Evolutionary conservation across 2,113 vertebrate species (phyloP).

Genomic region (Burhinus oedicnemus): DNA sequence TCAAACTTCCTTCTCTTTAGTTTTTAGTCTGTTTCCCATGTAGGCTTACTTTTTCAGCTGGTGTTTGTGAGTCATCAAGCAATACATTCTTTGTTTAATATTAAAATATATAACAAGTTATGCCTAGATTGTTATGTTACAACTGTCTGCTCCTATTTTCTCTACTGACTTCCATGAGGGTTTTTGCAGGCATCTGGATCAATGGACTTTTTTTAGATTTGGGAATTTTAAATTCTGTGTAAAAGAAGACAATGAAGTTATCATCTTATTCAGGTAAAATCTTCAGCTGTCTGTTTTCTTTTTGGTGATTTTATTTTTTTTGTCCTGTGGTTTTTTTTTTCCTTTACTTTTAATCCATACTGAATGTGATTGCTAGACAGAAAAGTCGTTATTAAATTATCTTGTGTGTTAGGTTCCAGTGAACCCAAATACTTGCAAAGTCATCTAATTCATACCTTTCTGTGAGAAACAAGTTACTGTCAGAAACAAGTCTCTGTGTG

Average conservation of each 20-base stretch:
- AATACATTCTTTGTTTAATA: neutral
- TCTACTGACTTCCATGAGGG: rapidly evolving
- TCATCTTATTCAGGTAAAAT: neutral
- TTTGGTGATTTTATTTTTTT: neutral
- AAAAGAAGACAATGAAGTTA: neutral
- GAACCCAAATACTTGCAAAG: neutral
- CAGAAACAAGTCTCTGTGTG: neutral
- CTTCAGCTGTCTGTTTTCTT: neutral
- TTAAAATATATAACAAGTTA: neutral
- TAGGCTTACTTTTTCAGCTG: neutral
- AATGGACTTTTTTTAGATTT: neutral
- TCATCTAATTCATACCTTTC: neutral
- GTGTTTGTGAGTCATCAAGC: neutral
- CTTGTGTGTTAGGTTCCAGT: neutral
- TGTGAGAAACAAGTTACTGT: neutral
- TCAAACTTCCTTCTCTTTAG: neutral
- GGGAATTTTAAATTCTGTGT: neutral
- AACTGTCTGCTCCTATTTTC: neutral
- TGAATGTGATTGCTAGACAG: neutral
- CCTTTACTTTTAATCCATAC: neutral
- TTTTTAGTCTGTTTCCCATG: neutral
- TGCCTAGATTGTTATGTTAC: neutral
- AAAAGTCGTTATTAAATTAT: neutral
- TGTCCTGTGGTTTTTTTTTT: neutral
- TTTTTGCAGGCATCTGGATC: neutral